Conservation (phyloP, 2,113 vertebrate genomes). For the Tympanuchus pallidicinctus region DNA sequence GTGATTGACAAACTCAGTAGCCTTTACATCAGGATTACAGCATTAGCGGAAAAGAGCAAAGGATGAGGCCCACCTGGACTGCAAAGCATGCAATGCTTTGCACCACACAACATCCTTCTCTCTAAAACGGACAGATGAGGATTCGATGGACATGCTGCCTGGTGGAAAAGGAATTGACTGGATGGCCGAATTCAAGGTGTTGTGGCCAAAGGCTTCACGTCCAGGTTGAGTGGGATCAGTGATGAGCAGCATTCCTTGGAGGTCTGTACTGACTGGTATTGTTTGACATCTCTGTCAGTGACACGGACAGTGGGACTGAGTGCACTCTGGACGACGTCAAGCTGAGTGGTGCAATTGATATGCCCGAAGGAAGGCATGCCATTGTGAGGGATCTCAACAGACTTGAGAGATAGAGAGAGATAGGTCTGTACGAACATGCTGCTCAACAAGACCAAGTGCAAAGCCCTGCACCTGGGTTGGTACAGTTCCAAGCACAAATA, state of each 20-base stretch:
- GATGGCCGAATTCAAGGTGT: background rate
- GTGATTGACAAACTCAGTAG: background rate
- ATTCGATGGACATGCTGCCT: background rate
- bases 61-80: background rate
- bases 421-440: background rate
- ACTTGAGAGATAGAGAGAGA: background rate
- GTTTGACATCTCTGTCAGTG: background rate
- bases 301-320: background rate
- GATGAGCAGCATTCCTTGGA: background rate
- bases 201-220: background rate
- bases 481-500: no score
- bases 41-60: background rate
- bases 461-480: background rate
- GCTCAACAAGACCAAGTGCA: background rate
- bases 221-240: background rate
- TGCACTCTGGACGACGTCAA: background rate
- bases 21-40: background rate
- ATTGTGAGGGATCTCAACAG: background rate
- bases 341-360: background rate
- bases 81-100: background rate
- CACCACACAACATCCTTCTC: background rate
- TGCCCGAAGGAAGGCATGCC: background rate
- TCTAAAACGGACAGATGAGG: background rate
- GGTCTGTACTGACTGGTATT: background rate
- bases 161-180: background rate